Conservation (phyloP, 2,797 vertebrate species). For the Epinephelus coioides region DNA sequence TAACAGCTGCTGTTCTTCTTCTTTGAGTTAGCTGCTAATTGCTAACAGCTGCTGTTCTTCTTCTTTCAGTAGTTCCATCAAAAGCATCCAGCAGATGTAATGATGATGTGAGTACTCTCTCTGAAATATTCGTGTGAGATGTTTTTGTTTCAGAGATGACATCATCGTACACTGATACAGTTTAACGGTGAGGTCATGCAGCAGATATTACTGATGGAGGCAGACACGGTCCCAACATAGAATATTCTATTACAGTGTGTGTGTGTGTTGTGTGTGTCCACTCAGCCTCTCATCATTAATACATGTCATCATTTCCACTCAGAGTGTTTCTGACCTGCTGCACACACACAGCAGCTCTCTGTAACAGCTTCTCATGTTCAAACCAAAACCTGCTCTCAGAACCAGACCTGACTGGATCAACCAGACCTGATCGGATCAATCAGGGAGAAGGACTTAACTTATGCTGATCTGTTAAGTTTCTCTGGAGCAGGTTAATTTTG, state of each 20-base stretch:
- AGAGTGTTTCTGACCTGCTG: slow-evolving; percentile 33
- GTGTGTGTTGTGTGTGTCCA: slow-evolving; percentile 29
- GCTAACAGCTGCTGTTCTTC: too few relatives aligned
- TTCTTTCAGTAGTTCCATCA: too few relatives aligned
- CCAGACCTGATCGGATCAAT: too few relatives aligned
- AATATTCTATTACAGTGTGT: slow-evolving; percentile 63
- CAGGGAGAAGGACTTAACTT: too few relatives aligned
- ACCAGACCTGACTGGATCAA: too few relatives aligned
- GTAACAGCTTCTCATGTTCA: slow-evolving; percentile 18
- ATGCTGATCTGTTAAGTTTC: too few relatives aligned
- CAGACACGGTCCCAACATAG: slow-evolving; percentile 36
- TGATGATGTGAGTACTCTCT: not conserved
- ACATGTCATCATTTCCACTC: slow-evolving; percentile 55
- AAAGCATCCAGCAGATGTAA: too few relatives aligned
- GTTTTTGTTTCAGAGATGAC: slow-evolving; percentile 37
- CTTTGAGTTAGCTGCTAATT: too few relatives aligned
- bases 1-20: too few relatives aligned
- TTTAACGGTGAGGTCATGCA: slow-evolving; percentile 58
- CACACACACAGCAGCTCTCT: slow-evolving; percentile 4
- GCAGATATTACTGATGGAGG: slow-evolving; percentile 45
- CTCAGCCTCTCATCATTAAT: slow-evolving; percentile 60
- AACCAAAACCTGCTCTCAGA: too few relatives aligned
- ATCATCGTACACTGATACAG: slow-evolving; percentile 37
- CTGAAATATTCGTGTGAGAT: not conserved
- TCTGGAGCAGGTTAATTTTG: too few relatives aligned